Evolutionary conservation across 2,113 vertebrate genomes (phyloP), one percentile per base, ranked within the genome.

Genomic region (Zapornia atra): DNA sequence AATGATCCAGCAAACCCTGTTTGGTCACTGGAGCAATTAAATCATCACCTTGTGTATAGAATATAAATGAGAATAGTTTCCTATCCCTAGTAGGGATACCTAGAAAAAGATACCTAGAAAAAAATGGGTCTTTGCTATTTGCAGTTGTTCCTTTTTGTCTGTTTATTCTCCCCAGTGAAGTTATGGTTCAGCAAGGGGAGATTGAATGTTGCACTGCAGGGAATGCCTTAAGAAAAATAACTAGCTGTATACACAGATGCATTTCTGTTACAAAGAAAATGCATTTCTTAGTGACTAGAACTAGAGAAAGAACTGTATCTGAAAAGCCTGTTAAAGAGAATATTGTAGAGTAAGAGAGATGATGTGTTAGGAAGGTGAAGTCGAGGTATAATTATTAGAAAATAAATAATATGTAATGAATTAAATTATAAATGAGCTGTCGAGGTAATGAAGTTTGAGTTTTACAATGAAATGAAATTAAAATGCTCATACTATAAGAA

Each of bases 381-480:
- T 13, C 90, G 46, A 61, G 40, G 50, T 64, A 29, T 79, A 83
- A 60, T 75, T 85, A 90, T 90, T 92, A 78, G 69, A 95, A 96
- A 87, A 94, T 80, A 95, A 93, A 82, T 92, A 92, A 61, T 51
- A 40, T 71, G 56, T 22, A 90, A 83, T 87, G 21, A 82, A 96
- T 94, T 94, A 80, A 91, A 91, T 92, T 83, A 71, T 36, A 93
- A 73, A 70, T 44, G 33, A 94, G 10, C 44, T 85, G 84, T 82
- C 82, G 54, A 93, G 36, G 40, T 88, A 96, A 95, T 82, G 59
- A 94, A 91, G 76, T 92, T 96, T 93, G 54, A 83, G 66, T 86
- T 97, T 90, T 78, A 91, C 90, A 89, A 75, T 81, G 31, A 92
- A 88, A 91, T 91, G 14, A 94, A 92, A 95, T 95, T 92, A 87